Conservation (phyloP, 2,797 vertebrate species). For the Poeciliopsis presidionis region DNA sequence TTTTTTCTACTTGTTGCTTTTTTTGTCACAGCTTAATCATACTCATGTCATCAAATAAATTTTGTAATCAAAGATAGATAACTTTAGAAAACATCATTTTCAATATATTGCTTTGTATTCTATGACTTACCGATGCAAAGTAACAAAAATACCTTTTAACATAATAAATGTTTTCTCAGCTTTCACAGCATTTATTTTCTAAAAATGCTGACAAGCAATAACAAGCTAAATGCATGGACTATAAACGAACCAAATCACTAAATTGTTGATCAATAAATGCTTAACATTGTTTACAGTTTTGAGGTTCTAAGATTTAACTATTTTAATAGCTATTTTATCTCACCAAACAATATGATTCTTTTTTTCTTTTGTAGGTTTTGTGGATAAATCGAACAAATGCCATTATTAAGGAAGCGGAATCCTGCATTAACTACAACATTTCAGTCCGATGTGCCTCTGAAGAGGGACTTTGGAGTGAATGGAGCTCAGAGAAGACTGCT, state of each 20-base stretch:
- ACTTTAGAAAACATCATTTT: not conserved
- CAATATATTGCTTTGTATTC: not conserved
- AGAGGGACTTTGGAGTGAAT: slow-evolving; percentile 63
- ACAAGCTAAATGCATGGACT: not conserved
- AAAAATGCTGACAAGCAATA: not conserved
- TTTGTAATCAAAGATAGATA: not conserved
- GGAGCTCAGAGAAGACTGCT: slow-evolving; percentile 48
- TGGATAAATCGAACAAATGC: accelerated
- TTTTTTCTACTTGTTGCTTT: not conserved
- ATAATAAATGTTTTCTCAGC: not conserved
- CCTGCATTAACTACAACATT: slow-evolving; percentile 61
- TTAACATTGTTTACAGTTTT: not conserved
- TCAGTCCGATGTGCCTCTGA: slow-evolving; percentile 60
- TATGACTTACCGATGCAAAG: not conserved
- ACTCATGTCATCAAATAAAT: not conserved
- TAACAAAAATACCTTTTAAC: not conserved
- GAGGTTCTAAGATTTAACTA: not conserved
- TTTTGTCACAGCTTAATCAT: not conserved
- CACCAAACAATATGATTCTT: not conserved
- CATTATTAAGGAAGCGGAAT: slow-evolving; percentile 31
- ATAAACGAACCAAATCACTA: not conserved
- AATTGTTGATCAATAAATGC: not conserved
- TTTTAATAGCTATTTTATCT: not conserved
- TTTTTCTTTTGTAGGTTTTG: not conserved
- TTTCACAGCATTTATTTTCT: not conserved